Base-by-base conservation (phyloP, 2,113 vertebrate species). In the Pogonocichla stellata region DNA sequence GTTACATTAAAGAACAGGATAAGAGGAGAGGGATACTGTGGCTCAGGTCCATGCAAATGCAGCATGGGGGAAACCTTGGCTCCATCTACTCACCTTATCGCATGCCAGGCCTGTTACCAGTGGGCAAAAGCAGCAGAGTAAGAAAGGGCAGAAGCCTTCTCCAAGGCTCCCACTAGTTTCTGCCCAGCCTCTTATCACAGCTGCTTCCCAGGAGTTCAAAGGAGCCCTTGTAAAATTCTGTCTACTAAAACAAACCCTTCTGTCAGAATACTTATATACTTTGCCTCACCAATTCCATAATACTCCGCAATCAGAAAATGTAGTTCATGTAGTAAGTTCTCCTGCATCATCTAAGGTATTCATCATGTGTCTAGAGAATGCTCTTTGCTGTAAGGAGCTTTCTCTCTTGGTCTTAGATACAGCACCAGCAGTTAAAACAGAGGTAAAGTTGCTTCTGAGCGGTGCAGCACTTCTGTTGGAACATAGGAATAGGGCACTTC, bases 351-450 rank as follows among this genome's bases (percentile, higher is more conserved):
- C 19, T 24, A 56, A 75, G 40, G 38, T 65, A 16, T 61, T 67
- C 6, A 23, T 60, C 19, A 10, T 3, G 18, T 51, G 42, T 40
- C 47, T 43, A 56, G 11, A 58, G 61, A 13, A 12, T 45, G 60
- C 23, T 69, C 54, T 45, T 48, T 60, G 22, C 9, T 24, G 28
- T 17, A 34, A 56, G 12, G 3, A n/a, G 33, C 31, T 70, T 78
- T 87, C 48, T 57, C 34, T 67, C 62, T 61, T 66, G 33, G 28
- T 33, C 78, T 90, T 87, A 66, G 31, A 61, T 79, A 33, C 81
- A 95, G 92, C 80, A 96, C 90, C 77, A 2, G 48, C 54, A 67
- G 87, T 75, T 89, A 78, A 48, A 89, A 72, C 20, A 73, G 96
- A 93, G 71, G 79, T 81, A 87, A 94, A 48, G 43, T 57, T 88